phyloP scores from a whole-genome alignment of 2,888 invertebrate genomes.

The Brachyptera putata region DNA sequence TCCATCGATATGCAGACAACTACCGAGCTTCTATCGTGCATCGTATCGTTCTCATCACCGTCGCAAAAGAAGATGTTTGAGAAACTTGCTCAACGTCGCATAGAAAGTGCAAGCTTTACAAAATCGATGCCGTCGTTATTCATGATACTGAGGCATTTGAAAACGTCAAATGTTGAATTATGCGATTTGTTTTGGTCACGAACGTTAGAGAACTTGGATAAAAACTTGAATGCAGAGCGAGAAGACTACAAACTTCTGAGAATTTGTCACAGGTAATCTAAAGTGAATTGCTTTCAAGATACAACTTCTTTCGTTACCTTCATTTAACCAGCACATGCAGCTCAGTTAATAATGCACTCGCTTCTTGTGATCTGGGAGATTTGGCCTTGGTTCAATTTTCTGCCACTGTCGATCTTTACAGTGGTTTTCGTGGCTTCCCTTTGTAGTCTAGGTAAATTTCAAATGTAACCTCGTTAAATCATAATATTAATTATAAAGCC shows the following conservation, averaged over 20 bases:
- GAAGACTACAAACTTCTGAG: constrained; percentile 42
- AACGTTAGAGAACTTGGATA: constrained; percentile 42
- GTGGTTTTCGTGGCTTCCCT: too few relatives aligned
- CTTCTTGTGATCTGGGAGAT: too few relatives aligned
- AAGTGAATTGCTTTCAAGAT: too few relatives aligned
- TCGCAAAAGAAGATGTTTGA: constrained; percentile 45
- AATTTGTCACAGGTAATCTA: constrained; percentile 45
- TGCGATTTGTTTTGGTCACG: constrained; percentile 50
- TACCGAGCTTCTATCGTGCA: constrained; percentile 45
- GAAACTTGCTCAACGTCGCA: constrained; percentile 41
- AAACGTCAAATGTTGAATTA: constrained; percentile 46
- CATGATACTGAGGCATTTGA: constrained; percentile 47
- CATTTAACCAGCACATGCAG: too few relatives aligned
- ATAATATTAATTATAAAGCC: too few relatives aligned
- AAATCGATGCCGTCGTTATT: constrained; percentile 44
- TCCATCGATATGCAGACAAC: constrained; percentile 32
- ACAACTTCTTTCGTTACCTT: too few relatives aligned
- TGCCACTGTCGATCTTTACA: too few relatives aligned
- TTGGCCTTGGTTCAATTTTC: too few relatives aligned
- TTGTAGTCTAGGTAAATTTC: too few relatives aligned
- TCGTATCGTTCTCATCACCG: constrained; percentile 47
- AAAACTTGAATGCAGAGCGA: constrained; percentile 35
- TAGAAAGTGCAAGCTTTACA: constrained; percentile 24
- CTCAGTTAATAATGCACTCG: too few relatives aligned
- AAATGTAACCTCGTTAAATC: too few relatives aligned